Base-by-base conservation (phyloP, 2,797 vertebrate genomes). In the Moxostoma hubbsi region DNA sequence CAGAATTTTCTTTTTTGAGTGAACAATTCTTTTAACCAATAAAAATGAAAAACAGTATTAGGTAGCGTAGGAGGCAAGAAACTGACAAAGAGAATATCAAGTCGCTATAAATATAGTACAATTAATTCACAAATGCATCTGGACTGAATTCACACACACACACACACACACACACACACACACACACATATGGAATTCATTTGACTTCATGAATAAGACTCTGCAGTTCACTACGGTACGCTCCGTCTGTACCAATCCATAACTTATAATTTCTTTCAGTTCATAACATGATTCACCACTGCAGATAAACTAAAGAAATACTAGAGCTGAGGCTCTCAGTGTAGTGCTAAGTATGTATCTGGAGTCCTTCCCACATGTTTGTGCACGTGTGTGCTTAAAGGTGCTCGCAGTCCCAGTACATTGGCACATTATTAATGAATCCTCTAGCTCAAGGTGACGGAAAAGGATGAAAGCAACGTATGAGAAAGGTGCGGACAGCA, bases 391-490 rank as follows among this genome's bases (percentile, higher is more conserved):
- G 73, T n/a, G 62, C 49, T 69, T 70, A 15, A 70, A 79, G 58
- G 65, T 75, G 58, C 67, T 68, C 51, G 8, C 51, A 15, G 67
- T 72, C 15, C 63, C 66, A 45, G 50, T 50, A 81, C 75, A 81
- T 89, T 84, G 88, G 74, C 87, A 78, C 63, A 36, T 91, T 92
- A 91, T 91, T 90, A 89, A 92, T 91, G 87, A 71, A 80, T 79
- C 82, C 82, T 83, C 81, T 81, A 77, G 88, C 79, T 91, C 82
- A 91, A 92, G 91, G 90, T 93, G 93, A 92, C 89, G 81, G 89
- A 89, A 91, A 93, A 88, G 87, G 86, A 90, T 92, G 87, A 86
- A 87, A 86, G 79, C 89, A 87, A 86, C 88, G 85, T 89, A 89
- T 83, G 80, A 84, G 66, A 76, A 83, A 81, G 87, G 81, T 88